A percentile compares a stretch with the other conserved stretches of the same genome.
phyloP scores from a whole-genome alignment of 1,140 invertebrate genomes.

The Diuraphis noxia region DNA sequence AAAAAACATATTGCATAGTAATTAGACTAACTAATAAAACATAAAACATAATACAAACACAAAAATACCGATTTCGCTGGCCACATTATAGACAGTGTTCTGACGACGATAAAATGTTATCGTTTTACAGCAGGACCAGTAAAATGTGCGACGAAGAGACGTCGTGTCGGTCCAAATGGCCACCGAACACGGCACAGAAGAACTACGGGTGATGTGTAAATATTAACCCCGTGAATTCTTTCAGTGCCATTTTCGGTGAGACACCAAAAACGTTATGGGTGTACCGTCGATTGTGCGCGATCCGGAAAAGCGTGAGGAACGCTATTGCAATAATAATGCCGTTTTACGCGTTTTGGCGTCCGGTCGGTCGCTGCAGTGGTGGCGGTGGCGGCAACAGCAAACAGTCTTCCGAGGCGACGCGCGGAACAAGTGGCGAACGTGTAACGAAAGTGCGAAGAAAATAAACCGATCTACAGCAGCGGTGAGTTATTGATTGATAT shows the following conservation, averaged over 20 bases:
- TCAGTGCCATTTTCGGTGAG: conserved; percentile 53
- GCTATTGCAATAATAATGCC: background rate
- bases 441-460: background rate
- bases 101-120: background rate
- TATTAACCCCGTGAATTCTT: conserved; percentile 50
- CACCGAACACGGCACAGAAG: conserved; percentile 52
- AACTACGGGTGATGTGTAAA: conserved; percentile 42
- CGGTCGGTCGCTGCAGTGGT: background rate
- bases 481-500: background rate
- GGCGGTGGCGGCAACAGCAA: background rate
- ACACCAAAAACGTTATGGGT: background rate
- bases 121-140: background rate
- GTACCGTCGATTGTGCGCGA: background rate
- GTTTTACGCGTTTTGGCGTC: background rate
- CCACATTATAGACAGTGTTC: background rate
- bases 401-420: background rate
- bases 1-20: background rate
- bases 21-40: background rate
- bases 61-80: background rate
- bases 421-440: background rate
- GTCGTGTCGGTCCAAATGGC: background rate
- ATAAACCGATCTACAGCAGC: background rate
- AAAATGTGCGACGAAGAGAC: background rate
- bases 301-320: no score
- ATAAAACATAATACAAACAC: conserved; percentile 24